phyloP scores from a whole-genome alignment of 2,888 invertebrate species.

The Macaria liturata region DNA sequence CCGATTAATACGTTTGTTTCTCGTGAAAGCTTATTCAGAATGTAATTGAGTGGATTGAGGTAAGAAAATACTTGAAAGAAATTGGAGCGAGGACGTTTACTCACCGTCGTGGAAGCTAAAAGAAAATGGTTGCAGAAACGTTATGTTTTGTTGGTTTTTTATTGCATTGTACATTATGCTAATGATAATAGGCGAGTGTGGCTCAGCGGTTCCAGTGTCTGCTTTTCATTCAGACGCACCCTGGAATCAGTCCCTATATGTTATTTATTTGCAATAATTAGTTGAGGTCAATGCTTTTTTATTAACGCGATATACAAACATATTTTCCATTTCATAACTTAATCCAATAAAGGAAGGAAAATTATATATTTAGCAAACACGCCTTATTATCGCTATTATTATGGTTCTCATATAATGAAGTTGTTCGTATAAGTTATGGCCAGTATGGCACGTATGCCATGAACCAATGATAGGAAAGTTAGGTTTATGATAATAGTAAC shows the following conservation, averaged over 20 bases:
- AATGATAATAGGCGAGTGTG: no score
- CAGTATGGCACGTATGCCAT: conserved; percentile 4
- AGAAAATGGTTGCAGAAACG: neutral
- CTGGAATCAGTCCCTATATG: no score
- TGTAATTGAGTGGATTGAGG: conserved; percentile 19
- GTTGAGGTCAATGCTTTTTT: no score
- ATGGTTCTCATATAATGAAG: conserved; percentile 2
- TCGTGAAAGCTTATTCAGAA: conserved; percentile 22
- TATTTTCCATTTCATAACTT: conserved; percentile 13
- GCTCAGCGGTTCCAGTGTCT: no score
- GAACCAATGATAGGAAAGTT: no score
- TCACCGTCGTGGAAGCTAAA: neutral
- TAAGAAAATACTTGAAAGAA: conserved; percentile 11
- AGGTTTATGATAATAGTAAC: no score
- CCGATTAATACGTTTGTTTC: conserved; percentile 25
- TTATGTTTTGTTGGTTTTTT: no score
- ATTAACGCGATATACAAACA: no score
- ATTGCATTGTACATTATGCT: no score
- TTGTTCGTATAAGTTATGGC: neutral
- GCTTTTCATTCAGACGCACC: no score
- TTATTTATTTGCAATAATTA: no score
- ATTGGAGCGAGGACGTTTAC: conserved; percentile 14
- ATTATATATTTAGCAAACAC: conserved; percentile 15
- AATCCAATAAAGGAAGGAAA: conserved; percentile 10
- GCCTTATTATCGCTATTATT: conserved; percentile 8